phyloP scores from a whole-genome alignment of 1,140 invertebrate species.

The Megalonaias nervosa region DNA sequence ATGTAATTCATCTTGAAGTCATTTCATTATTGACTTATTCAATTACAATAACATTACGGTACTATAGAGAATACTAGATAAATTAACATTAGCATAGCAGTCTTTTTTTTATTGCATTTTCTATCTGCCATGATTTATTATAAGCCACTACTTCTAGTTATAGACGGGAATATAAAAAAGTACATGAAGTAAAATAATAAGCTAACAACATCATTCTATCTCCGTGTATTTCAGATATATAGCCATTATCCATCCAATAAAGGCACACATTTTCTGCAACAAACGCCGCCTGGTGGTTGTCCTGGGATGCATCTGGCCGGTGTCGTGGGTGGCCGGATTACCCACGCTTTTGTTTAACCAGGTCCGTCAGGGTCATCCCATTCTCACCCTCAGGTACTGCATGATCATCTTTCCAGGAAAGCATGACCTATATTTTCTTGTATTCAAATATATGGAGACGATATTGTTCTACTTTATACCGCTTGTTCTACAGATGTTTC shows the following conservation, averaged over 20 bases:
- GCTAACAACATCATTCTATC: no score
- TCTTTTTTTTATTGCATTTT: no score
- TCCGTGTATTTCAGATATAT: slow-evolving; percentile 63
- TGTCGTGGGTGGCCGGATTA: slow-evolving; percentile 57
- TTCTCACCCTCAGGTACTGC: slow-evolving; percentile 54
- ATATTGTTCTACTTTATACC: slow-evolving; percentile 69
- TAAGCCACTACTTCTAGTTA: no score
- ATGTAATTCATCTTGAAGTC: no score
- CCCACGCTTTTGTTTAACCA: slow-evolving; percentile 68
- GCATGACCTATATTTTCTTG: slow-evolving; percentile 43
- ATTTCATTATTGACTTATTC: no score
- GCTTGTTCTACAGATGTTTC: slow-evolving; percentile 61
- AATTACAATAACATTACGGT: no score
- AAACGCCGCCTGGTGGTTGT: slow-evolving; percentile 61
- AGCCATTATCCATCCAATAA: slow-evolving; percentile 72
- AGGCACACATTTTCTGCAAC: slow-evolving; percentile 70
- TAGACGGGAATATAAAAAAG: no score
- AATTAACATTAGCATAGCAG: no score
- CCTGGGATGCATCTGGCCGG: slow-evolving; percentile 66
- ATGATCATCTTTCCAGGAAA: slow-evolving; percentile 56
- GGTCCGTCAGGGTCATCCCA: slow-evolving; percentile 40
- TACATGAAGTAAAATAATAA: no score
- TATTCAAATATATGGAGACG: slow-evolving; percentile 69
- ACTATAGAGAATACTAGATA: no score
- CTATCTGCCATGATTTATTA: no score